Conservation (phyloP, 2,113 vertebrate species). For the Ciconia stormi region DNA sequence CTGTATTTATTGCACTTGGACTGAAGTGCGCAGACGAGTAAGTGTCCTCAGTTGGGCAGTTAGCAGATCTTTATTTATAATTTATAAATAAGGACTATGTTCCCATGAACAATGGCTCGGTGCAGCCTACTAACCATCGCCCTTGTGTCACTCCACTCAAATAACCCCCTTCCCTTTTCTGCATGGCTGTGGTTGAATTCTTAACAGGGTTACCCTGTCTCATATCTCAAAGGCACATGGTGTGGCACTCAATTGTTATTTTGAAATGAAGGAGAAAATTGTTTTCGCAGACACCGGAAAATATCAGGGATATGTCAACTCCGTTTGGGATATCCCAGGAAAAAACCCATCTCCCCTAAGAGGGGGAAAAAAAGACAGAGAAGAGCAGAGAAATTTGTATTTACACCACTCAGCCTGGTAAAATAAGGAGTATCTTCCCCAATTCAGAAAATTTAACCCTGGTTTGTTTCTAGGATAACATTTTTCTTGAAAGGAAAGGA, state of each 20-base stretch:
- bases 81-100: slow-evolving; percentile 35
- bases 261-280: slow-evolving; percentile 18
- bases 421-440: not conserved
- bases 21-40: not conserved
- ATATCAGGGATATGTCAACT: not conserved
- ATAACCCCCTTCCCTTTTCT: not conserved
- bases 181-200: not conserved
- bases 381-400: not conserved
- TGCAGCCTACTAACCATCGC: not conserved
- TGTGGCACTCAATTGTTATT: not conserved
- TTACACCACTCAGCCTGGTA: not conserved
- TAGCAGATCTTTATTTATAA: slow-evolving; percentile 44
- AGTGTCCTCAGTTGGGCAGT: slow-evolving; percentile 38
- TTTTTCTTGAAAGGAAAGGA: not conserved
- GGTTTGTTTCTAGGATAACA: not conserved
- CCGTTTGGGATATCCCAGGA: slow-evolving; percentile 2
- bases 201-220: not conserved
- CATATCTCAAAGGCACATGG: not conserved
- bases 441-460: not conserved
- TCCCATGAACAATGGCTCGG: not conserved
- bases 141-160: not conserved
- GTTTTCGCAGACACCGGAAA: not conserved
- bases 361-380: not conserved
- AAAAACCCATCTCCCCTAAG: not conserved
- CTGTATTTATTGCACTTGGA: slow-evolving; percentile 40